A percentile compares a stretch with the other conserved stretches of the same genome.
These are phyloP conservation scores for Delphinus delphis DNA, from an alignment of 2,113 vertebrate species.

Conservation along the genomic window DNA sequence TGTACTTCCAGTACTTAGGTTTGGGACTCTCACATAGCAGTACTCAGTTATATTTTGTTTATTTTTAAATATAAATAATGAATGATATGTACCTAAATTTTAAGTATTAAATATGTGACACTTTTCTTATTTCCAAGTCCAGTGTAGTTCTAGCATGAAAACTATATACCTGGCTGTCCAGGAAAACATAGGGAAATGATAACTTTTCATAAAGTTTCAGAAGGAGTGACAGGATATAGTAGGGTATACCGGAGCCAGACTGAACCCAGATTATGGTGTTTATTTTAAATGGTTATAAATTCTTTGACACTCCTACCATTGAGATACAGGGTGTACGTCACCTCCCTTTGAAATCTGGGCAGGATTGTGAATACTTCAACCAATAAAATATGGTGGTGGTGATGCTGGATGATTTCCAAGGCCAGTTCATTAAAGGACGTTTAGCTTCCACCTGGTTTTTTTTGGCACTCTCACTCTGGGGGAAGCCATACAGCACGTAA, in stretches of 20 bases:
- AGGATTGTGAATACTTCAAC: neutral
- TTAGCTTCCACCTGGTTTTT: neutral
- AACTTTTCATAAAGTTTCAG: neutral
- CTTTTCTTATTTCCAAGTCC: neutral
- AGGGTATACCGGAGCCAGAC: accelerated
- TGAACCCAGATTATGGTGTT: neutral
- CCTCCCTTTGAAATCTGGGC: neutral
- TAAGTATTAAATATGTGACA: neutral
- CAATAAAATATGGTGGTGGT: neutral
- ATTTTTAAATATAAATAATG: neutral
- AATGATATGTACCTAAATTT: neutral
- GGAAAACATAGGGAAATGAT: neutral
- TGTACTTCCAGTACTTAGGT: neutral
- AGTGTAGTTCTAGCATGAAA: neutral
- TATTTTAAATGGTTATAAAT: neutral
- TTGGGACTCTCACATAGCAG: neutral
- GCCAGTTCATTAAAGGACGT: neutral
- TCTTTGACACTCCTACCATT: neutral
- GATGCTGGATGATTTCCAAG: neutral
- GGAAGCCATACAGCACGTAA: neutral
- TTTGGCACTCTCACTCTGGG: neutral
- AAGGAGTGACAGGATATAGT: neutral
- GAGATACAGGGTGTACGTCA: neutral
- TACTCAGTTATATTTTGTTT: neutral
- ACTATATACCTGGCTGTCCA: neutral